phyloP scores from a whole-genome alignment of 2,797 vertebrate species.

The Periparus ater region DNA sequence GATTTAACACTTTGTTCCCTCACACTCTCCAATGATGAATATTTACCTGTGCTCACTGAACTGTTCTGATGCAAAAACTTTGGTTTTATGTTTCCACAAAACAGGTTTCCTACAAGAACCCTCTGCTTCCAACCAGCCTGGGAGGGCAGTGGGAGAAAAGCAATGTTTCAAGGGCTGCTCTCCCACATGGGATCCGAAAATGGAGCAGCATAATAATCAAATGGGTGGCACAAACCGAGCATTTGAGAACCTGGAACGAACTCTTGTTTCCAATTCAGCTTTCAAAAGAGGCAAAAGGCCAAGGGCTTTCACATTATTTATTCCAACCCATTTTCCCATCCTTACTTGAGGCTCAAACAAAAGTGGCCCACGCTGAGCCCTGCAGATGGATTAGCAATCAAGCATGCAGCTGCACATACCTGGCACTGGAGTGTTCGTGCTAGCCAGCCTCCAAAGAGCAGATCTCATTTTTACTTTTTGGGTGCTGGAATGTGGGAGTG shows the following conservation, averaged over 20 bases:
- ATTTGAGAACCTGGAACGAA: slow-evolving; percentile 43
- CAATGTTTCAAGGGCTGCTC: not conserved
- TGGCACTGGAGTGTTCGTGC: slow-evolving; percentile 27
- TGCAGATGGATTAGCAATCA: slow-evolving; percentile 69
- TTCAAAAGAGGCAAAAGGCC: slow-evolving; percentile 61
- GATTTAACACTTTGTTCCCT: not conserved
- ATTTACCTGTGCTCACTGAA: not conserved
- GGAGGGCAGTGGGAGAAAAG: not conserved
- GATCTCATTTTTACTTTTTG: slow-evolving; percentile 50
- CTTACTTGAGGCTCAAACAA: slow-evolving; percentile 49
- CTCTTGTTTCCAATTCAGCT: slow-evolving; percentile 52
- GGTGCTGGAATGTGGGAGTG: slow-evolving; percentile 63
- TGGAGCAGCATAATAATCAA: not conserved
- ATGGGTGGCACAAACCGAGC: not conserved
- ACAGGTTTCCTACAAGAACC: not conserved
- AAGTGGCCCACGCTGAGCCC: slow-evolving; percentile 48
- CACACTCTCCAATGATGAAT: not conserved
- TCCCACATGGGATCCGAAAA: not conserved
- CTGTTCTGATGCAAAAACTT: not conserved
- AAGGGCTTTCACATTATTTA: slow-evolving; percentile 56
- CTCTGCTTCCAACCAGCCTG: not conserved
- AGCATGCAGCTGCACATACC: slow-evolving; percentile 65
- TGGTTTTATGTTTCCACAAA: not conserved
- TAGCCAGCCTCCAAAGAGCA: slow-evolving; percentile 37
- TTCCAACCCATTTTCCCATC: slow-evolving; percentile 57